Percentiles rank a stretch among this genome's conserved stretches.
Conservation (phyloP, 1,140 invertebrate genomes). For the Eufriesea mexicana region DNA sequence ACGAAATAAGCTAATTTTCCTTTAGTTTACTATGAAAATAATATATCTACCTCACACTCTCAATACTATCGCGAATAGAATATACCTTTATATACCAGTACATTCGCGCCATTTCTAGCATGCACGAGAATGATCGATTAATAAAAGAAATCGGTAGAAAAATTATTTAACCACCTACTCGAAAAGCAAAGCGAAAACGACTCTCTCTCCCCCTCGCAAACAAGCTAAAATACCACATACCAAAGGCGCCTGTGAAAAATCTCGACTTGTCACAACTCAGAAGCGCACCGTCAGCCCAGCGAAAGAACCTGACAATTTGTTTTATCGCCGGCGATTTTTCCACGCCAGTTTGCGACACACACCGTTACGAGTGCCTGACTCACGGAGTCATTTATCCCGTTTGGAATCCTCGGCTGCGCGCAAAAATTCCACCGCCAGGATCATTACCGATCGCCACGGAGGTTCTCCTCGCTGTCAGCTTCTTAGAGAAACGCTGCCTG, state of each 20-base stretch:
- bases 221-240: not conserved
- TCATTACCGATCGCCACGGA: not conserved
- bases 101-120: too few relatives aligned
- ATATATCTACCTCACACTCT: too few relatives aligned
- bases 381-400: not conserved
- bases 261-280: not conserved
- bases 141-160: too few relatives aligned
- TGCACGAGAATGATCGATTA: too few relatives aligned
- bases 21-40: too few relatives aligned
- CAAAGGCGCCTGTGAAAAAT: not conserved
- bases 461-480: not conserved
- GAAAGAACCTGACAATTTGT: not conserved
- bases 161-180: too few relatives aligned
- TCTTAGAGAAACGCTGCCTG: not conserved
- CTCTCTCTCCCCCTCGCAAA: too few relatives aligned
- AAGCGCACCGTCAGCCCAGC: not conserved
- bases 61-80: too few relatives aligned
- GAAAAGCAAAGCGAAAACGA: too few relatives aligned
- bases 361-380: not conserved
- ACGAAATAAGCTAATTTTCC: too few relatives aligned
- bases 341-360: conserved; percentile 1
- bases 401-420: not conserved
- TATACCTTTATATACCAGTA: too few relatives aligned
- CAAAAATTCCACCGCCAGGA: conserved; percentile 12
- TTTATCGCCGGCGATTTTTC: not conserved